These are phyloP conservation scores for Montipora capricornis DNA, from an alignment of 64 coral and sea anemone genomes.

Conservation along the genomic window DNA sequence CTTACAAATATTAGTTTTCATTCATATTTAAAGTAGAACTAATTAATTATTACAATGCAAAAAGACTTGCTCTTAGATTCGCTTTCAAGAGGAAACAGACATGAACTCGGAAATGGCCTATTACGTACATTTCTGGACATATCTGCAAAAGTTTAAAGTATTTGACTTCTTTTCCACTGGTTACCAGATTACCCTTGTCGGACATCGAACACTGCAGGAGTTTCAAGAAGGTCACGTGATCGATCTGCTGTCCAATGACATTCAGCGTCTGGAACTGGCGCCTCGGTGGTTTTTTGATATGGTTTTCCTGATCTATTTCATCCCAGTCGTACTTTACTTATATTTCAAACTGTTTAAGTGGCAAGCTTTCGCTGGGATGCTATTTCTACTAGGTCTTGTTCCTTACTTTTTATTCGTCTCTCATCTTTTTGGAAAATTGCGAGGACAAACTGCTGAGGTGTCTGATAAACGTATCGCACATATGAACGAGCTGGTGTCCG, in stretches of 20 bases:
- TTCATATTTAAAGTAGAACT: too few relatives aligned
- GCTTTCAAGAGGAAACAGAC: too few relatives aligned
- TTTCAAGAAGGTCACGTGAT: conserved; percentile 1
- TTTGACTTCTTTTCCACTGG: background rate
- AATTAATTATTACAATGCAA: too few relatives aligned
- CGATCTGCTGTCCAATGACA: conserved; percentile 13
- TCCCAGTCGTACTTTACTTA: background rate
- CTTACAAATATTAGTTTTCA: too few relatives aligned
- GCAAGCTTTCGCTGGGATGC: background rate
- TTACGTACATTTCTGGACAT: too few relatives aligned
- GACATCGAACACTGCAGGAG: background rate
- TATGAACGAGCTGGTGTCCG: background rate
- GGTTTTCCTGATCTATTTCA: background rate
- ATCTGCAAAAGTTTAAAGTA: too few relatives aligned
- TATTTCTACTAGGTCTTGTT: background rate
- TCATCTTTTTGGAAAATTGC: background rate
- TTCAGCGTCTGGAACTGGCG: background rate
- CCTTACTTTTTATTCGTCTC: background rate
- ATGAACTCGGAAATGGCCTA: too few relatives aligned
- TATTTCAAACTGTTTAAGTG: background rate
- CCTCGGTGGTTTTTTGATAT: background rate
- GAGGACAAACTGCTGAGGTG: background rate
- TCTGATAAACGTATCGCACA: background rate
- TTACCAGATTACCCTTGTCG: background rate
- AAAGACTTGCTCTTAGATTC: too few relatives aligned